phyloP scores from a whole-genome alignment of 1,140 invertebrate genomes.

The Phocides pigmalion region DNA sequence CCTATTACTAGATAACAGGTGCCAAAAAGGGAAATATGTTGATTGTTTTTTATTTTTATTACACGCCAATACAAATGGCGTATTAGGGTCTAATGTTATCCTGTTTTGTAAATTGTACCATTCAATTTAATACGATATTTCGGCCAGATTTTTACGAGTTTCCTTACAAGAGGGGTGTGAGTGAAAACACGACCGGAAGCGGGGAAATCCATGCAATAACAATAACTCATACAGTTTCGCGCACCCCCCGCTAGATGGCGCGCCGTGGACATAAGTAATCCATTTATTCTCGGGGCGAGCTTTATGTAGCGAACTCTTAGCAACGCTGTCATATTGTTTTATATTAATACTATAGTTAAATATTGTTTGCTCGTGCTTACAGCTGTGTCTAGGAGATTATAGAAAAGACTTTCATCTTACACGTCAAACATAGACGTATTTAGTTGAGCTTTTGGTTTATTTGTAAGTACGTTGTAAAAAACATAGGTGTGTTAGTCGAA shows the following conservation, averaged over 20 bases:
- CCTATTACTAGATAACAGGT: not conserved
- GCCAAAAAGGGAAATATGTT: not conserved
- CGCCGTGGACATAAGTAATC: constrained; percentile 79
- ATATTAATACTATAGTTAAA: constrained; percentile 77
- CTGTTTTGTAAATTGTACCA: constrained; percentile 30
- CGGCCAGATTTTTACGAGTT: constrained; percentile 71
- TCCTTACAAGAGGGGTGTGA: constrained; percentile 71
- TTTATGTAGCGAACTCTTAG: constrained; percentile 81
- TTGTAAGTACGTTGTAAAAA: too few species aligned
- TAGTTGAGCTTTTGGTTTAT: not conserved
- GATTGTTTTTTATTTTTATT: constrained; percentile 25
- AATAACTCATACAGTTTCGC: constrained; percentile 77
- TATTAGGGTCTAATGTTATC: constrained; percentile 15
- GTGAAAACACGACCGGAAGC: constrained; percentile 77
- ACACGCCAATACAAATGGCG: constrained; percentile 5
- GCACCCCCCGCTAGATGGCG: constrained; percentile 79
- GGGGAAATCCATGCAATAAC: constrained; percentile 79
- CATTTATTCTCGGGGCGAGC: constrained; percentile 79
- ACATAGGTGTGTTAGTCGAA: too few species aligned
- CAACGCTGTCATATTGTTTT: constrained; percentile 71
- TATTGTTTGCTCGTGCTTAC: constrained; percentile 47
- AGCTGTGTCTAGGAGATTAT: constrained; percentile 3
- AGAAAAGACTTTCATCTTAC: not conserved
- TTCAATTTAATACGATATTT: constrained; percentile 71
- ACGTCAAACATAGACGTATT: not conserved